Base-by-base conservation (phyloP, 2,113 vertebrate species). In the Nannobrachium achirus region DNA sequence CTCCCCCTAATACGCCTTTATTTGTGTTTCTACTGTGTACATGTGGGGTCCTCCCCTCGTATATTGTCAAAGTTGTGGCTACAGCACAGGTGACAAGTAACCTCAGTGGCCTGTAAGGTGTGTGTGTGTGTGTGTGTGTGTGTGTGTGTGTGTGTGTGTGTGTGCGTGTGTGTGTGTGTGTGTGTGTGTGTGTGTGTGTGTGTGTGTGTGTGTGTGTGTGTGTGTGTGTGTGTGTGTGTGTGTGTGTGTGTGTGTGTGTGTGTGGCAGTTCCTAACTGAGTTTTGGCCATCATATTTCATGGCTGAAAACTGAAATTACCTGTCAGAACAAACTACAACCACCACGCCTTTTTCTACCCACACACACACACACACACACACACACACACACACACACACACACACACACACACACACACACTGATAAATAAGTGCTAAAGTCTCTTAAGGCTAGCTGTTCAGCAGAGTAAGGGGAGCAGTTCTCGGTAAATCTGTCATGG, bases 361-460 rank as follows among this genome's bases (percentile, higher is more conserved):
- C 40, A 18, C 42, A 60, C 41, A 45, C 57, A 16, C 40, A 60
- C 41, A 19, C 57, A 45, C 11, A 49, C 48, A 50, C 61, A 51
- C 60, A 58, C 69, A 50, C 56, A 42, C 56, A 48, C 63, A 10
- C 57, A 56, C 25, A 16, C 25, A 25, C 25, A 46, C 58, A 60
- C 58, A 44, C 58, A 60, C 58, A 50, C 53, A 61, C 56, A 60
- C 70, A 73, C 46, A 56, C 52, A 49, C 55, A 63, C 73, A 58
- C 53, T 69, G 69, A 85, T 82, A 81, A 83, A 83, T 80, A 88
- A 80, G 80, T 82, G 77, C 78, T 82, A 49, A 83, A 81, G 80
- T 87, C 73, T 85, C 80, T 81, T 80, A 78, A 81, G 71, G 64
- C 75, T 62, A 64, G 72, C 44, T 86, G 82, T 82, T 88, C 69